A percentile compares a stretch with the other conserved stretches of the same genome.
Evolutionary conservation across 92 coral and sea anemone genomes (phyloP).

Genomic region (Paragorgia papillata): DNA sequence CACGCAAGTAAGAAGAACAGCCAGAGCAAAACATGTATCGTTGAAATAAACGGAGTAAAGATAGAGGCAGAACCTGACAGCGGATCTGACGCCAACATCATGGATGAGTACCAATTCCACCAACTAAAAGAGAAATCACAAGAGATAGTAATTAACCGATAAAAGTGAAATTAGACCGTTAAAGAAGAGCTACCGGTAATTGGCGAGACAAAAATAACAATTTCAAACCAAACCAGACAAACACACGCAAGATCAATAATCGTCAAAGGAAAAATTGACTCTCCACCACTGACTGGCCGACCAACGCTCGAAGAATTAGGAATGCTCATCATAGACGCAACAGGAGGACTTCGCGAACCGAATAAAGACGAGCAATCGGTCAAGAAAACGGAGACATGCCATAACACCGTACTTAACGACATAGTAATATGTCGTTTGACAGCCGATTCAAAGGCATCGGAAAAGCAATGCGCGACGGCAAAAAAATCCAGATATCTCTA

Average conservation of each 20-base stretch:
- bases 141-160: too few relatives aligned
- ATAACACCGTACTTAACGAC: not conserved
- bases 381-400: not conserved
- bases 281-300: slow-evolving; percentile 46
- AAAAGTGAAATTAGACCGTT: too few relatives aligned
- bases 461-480: slow-evolving; percentile 35
- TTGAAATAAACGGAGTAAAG: too few relatives aligned
- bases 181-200: slow-evolving; percentile 56
- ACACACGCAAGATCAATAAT: slow-evolving; percentile 35
- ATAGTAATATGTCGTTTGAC: not conserved
- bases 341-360: slow-evolving; percentile 56
- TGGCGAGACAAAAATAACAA: slow-evolving; percentile 52
- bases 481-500: slow-evolving; percentile 16
- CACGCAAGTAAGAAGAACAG: too few relatives aligned
- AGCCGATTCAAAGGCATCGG: slow-evolving; percentile 38
- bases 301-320: slow-evolving; percentile 54
- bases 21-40: too few relatives aligned
- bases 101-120: too few relatives aligned
- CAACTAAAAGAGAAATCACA: too few relatives aligned
- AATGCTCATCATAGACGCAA: slow-evolving; percentile 53
- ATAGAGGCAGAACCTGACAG: too few relatives aligned
- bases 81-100: too few relatives aligned
- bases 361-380: not conserved
- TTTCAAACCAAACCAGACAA: slow-evolving; percentile 46
- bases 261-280: slow-evolving; percentile 23